Evolutionary conservation across 2,797 vertebrate species (phyloP), one percentile per base, ranked within the genome.

Genomic region (Sebastes ruberrimus): DNA sequence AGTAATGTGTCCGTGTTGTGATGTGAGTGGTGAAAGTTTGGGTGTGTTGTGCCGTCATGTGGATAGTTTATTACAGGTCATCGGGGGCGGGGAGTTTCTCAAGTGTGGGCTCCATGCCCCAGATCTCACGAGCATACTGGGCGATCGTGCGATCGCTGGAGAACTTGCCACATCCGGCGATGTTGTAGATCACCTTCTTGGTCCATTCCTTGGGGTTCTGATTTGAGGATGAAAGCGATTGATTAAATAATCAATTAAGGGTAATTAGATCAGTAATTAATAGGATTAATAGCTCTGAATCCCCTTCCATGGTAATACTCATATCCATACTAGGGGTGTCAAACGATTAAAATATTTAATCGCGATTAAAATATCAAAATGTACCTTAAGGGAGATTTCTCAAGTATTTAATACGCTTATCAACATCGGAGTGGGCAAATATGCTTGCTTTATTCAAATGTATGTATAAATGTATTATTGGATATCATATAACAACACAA

Each of bases 171-270:
- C 96, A 96, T 13, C 95, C 95, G 14, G 97, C 97, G n/a, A 98
- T 98, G 92, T 98, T 98, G 88, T 93, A 76, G 89, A 98, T 98
- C 86, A 96, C 97, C 95, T 94, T 98, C 94, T 96, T 96, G 70
- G 97, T 97, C 97, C 97, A 98, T 92, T 98, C 97, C 90, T 95
- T 97, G 7, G 97, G 94, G 88, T 98, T 97, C 97, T 98, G 86
- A 62, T 53, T 13, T 16, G 2, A 56, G 14, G 22, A 80, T 7
- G 25, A 77, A 53, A 76, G 67, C 2, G 33, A 82, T 57, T 25
- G 20, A 76, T 55, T 7, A 53, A 66, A 13, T 57, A 2, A 28
- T 30, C 8, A 16, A 33, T 56, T 22, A 18, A 18, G 28, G 22
- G 6, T 10, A 46, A 20, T 38, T 20, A 20, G 10, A 68, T 10